Base-by-base conservation (phyloP, 2,113 vertebrate genomes). In the Canis aureus region DNA sequence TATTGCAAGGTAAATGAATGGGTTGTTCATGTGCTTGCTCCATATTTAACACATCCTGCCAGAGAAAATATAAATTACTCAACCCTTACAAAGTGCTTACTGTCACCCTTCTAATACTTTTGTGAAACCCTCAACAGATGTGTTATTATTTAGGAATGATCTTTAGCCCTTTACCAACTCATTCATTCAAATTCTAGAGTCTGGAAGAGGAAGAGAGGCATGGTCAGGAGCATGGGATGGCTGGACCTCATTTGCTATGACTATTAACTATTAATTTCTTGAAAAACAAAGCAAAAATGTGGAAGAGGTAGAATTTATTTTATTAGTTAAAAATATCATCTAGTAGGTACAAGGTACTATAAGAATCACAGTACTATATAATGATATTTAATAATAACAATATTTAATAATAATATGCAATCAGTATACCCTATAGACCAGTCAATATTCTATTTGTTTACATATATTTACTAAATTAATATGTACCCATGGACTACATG, bases 1-100 rank as follows among this genome's bases (percentile, higher is more conserved):
- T 66, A 86, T 5, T 25, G 4, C 32, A 96, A 76, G 19, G 10
- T 91, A 97, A 92, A 79, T 60, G 17, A 90, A 16, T 20, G 29
- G 9, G 20, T 89, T 1, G 20, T 19, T 94, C 90, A 35, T 5
- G 2, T 73, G 27, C 7, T 80, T 81, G 25, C 3, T 67, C 66
- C n/a, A 89, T 25, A 80, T 81, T 79, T 76, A 80, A 74, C 32
- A 88, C 25, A n/a, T 38, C 73, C 11, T 74, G 29, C 2, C 20
- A 93, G 62, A 27, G 66, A 92, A 81, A 79, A 53, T n/a, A 86
- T 11, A 67, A 94, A 79, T 94, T 27, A 73, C 12, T 78, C 32
- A 95, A n/a, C 11, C 1, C 25, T 55, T 91, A 64, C 20, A 35
- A 88, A 93, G 3, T 55, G 17, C 27, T 66, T 88, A 35, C 23